Evolutionary conservation across 2,797 vertebrate genomes (phyloP), one percentile per base, ranked within the genome.

Genomic region (Protosalanx chinensis): DNA sequence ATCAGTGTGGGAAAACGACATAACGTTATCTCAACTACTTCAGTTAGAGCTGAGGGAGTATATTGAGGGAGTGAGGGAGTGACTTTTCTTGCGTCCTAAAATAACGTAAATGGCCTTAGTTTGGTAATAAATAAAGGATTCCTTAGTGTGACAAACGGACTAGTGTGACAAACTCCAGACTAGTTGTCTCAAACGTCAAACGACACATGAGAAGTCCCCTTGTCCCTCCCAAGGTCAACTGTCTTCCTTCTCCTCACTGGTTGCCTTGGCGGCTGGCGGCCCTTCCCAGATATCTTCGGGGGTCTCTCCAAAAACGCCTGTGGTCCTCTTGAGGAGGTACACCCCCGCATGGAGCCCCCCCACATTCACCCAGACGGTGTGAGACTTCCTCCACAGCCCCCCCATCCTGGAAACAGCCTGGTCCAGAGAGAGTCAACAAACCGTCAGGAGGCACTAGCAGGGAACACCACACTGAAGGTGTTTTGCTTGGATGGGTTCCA

Each of bases 311-410:
- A 91, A 93, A 79, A 77, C 69, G 2, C 76, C 85, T 0, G 5
- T 66, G 0, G 95, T 97, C 75, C 97, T 92, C 81, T 90, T 93
- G 74, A 99, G 94, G 63, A 98, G 93, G 60, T 95, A 98, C 35
- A 99, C 97, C 0, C 94, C 96, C 2, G 97, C 97, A 2, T 97
- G 96, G 64, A 99, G 94, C 7, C 97, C 98, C 0, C 97, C 98
- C 0, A 98, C 93, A 3, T 99, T 99, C 74, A 98, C 96, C 98
- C 98, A 98, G 70, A 98, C 94, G 0, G 96, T 98, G 83, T 95
- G 94, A 18, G 87, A 85, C 79, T 93, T 95, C 85, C 81, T 91
- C 98, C 98, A 99, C 60, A 98, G 88, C 33, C 95, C 94, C 3
- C 94, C 94, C 93, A 96, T 92, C 67, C 91, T 91, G 0, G 93